phyloP scores from a whole-genome alignment of 2,888 invertebrate genomes.

The Brachylomia viminalis region DNA sequence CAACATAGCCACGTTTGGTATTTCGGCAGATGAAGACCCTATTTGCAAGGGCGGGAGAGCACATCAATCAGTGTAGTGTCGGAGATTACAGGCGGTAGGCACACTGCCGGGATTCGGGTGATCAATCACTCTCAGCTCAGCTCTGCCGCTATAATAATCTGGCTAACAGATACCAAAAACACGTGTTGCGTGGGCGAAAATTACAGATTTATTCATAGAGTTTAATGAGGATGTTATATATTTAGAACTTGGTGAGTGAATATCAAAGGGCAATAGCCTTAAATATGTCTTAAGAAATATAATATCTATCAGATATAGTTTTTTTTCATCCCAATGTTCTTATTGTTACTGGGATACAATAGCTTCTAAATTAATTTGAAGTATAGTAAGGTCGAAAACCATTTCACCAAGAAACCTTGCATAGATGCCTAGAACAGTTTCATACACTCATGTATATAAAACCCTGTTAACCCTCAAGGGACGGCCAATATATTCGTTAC shows the following conservation, averaged over 20 bases:
- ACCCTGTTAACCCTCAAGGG: slow-evolving; percentile 4
- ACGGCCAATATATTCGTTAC: slow-evolving; percentile 23
- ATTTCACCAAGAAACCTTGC: not conserved
- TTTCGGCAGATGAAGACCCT: slow-evolving; percentile 48
- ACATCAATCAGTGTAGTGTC: slow-evolving; percentile 56
- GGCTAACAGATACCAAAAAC: slow-evolving; percentile 32
- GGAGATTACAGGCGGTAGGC: slow-evolving; percentile 55
- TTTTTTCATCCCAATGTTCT: too few species aligned
- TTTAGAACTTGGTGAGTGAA: not conserved
- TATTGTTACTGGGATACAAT: not conserved
- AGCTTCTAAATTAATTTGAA: not conserved
- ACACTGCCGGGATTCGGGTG: slow-evolving; percentile 46
- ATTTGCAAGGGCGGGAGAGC: slow-evolving; percentile 44
- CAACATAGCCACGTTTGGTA: not conserved
- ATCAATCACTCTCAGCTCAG: slow-evolving; percentile 59
- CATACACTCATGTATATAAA: not conserved
- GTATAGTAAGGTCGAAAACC: not conserved
- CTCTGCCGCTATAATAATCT: slow-evolving; percentile 42
- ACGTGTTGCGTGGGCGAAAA: slow-evolving; percentile 48
- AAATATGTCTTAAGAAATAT: not conserved
- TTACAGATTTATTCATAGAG: slow-evolving; percentile 14
- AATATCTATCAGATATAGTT: not conserved
- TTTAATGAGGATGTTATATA: slow-evolving; percentile 6
- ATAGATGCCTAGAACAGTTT: not conserved
- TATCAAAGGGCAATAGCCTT: not conserved